Evolutionary conservation across 2,888 invertebrate species (phyloP).

Genomic region (Trachelus troglodyta): DNA sequence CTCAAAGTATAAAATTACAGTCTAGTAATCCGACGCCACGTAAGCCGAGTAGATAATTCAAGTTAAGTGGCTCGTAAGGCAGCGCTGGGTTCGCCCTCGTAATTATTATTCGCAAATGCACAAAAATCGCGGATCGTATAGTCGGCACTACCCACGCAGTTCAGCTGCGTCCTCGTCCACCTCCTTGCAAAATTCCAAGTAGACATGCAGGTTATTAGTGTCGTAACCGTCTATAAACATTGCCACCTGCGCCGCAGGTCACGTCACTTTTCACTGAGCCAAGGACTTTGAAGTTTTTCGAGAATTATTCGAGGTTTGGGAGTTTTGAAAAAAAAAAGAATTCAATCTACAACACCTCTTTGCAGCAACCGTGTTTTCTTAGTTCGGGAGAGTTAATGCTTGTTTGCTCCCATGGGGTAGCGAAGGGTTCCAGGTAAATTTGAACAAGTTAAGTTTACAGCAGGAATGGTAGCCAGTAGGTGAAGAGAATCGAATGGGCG

Average conservation of each 20-base stretch:
- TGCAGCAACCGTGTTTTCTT: not conserved
- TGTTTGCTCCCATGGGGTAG: not conserved
- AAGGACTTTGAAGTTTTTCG: not conserved
- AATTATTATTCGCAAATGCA: conserved; percentile 2
- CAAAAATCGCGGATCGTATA: not conserved
- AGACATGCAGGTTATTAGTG: not conserved
- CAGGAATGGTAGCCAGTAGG: not conserved
- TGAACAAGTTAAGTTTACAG: not conserved
- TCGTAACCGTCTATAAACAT: not conserved
- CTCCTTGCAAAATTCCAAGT: not conserved
- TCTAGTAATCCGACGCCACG: conserved; percentile 44
- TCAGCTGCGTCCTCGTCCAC: not conserved
- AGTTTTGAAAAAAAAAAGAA: not conserved
- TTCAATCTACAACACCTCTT: not conserved
- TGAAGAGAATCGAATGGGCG: not conserved
- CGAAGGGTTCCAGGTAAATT: not conserved
- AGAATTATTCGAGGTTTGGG: not conserved
- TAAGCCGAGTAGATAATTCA: conserved; percentile 51
- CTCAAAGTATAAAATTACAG: conserved; percentile 47
- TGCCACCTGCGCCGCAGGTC: not conserved
- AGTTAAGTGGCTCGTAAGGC: conserved; percentile 37
- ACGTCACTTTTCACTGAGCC: not conserved
- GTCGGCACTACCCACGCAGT: not conserved
- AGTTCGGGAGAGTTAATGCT: not conserved
- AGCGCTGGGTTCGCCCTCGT: not conserved